Conservation (phyloP, 2,888 invertebrate species). For the Thereva unica region DNA sequence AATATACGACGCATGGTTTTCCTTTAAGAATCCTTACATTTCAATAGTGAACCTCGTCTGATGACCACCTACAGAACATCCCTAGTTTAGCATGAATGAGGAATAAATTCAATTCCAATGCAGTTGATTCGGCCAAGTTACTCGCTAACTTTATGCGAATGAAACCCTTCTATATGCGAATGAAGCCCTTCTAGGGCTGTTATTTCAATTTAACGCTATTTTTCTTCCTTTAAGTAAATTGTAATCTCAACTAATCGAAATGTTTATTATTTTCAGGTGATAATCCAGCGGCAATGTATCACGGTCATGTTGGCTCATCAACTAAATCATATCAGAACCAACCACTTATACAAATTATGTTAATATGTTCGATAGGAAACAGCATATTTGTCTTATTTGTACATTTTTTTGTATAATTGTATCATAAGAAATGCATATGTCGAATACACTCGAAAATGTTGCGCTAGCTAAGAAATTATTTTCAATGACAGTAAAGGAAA, state of each 20-base stretch:
- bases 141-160: too few species aligned
- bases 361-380: constrained; percentile 36
- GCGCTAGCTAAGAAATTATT: neutral
- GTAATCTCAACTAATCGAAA: constrained; percentile 4
- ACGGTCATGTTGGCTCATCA: constrained; percentile 58
- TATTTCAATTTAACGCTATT: too few species aligned
- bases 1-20: too few species aligned
- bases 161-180: too few species aligned
- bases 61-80: too few species aligned
- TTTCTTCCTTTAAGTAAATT: too few species aligned
- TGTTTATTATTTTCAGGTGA: constrained; percentile 65
- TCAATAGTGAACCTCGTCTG: too few species aligned
- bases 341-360: constrained; percentile 44
- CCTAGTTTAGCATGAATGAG: too few species aligned
- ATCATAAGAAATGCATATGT: constrained; percentile 16
- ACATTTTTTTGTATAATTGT: constrained; percentile 39
- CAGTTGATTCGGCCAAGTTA: too few species aligned
- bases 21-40: too few species aligned
- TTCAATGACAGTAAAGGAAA: neutral
- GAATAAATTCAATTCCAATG: too few species aligned
- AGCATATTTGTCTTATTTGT: constrained; percentile 28
- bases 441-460: neutral
- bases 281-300: constrained; percentile 81
- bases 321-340: constrained; percentile 57
- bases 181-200: too few species aligned